Base-by-base conservation (phyloP, 2,888 invertebrate species). In the Formica aserva region DNA sequence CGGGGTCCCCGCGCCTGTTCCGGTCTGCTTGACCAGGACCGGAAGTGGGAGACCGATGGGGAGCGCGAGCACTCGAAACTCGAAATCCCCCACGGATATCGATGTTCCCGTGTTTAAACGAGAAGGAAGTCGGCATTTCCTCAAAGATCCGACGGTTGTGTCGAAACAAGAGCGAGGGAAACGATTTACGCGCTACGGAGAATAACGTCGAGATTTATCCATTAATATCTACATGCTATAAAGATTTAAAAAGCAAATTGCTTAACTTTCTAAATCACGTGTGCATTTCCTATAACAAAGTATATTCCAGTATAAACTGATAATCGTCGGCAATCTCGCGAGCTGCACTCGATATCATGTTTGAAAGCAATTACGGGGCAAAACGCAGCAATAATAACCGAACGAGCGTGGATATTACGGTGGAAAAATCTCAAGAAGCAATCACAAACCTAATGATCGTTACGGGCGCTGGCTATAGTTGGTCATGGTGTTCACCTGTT, bases 401-500 rank as follows among this genome's bases (percentile, higher is more conserved):
- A 52, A 52, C n/a, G 26, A n/a, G 35, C 26, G 35, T 26, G 48
- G 38, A 55, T 55, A 66, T 66, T 66, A 48, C 32, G 22, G 15
- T 8, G 65, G 82, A 77, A 85, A 89, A 91, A 90, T 90, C 90
- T 85, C 74, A 82, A 75, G 78, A 83, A 85, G 89, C 88, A 90
- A 90, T 92, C 91, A 81, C 83, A 87, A 88, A 89, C 87, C 86
- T 85, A 88, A 89, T 85, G 88, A 90, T 90, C 89, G 91, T 92
- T 91, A 91, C 91, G 89, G 83, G 86, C 84, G 76, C 86, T 90
- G 91, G 86, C 86, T 88, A 90, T 86, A 87, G 88, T 89, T 89
- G 91, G 89, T 89, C 90, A 90, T 90, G 90, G 87, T 85, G 90
- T 93, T 89, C 94, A 94, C 93, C 94, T 94, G 94, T 92, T 92